phyloP scores from a whole-genome alignment of 2,888 invertebrate species.

The Macrophya alboannulata region DNA sequence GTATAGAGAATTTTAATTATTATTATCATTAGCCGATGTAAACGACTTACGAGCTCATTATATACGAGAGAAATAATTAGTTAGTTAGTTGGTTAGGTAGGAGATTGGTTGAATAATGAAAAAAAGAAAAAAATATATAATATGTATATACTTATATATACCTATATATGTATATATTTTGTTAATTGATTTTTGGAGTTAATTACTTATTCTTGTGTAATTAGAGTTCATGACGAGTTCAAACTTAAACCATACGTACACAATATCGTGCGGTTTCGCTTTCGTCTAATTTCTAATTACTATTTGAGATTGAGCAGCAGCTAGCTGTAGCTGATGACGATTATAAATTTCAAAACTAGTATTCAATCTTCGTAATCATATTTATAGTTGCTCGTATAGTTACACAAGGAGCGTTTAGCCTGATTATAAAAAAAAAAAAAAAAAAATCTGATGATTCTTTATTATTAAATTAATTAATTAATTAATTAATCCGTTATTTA shows the following conservation, averaged over 20 bases:
- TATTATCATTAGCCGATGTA: constrained; percentile 26
- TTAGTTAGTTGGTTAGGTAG: background rate
- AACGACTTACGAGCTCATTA: constrained; percentile 26
- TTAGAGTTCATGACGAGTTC: background rate
- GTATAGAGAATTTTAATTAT: constrained; percentile 5
- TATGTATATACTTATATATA: background rate
- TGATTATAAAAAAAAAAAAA: too few relatives aligned
- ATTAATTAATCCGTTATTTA: background rate
- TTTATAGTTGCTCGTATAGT: background rate
- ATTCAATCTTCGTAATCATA: background rate
- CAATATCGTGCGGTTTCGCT: background rate
- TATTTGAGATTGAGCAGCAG: background rate
- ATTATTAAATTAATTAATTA: background rate
- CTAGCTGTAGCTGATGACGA: background rate
- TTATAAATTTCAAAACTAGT: background rate
- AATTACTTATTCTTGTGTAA: constrained; percentile 3
- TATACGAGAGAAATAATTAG: background rate
- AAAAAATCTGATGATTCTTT: background rate
- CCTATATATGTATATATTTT: background rate
- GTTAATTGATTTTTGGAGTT: constrained; percentile 28
- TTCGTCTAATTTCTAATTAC: constrained; percentile 22
- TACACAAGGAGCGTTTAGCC: background rate
- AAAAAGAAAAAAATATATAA: background rate
- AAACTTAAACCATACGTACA: background rate
- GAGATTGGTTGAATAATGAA: constrained; percentile 13